A percentile compares a stretch with the other conserved stretches of the same genome.
Conservation (phyloP, 2,113 vertebrate species). For the Hoplias malabaricus region DNA sequence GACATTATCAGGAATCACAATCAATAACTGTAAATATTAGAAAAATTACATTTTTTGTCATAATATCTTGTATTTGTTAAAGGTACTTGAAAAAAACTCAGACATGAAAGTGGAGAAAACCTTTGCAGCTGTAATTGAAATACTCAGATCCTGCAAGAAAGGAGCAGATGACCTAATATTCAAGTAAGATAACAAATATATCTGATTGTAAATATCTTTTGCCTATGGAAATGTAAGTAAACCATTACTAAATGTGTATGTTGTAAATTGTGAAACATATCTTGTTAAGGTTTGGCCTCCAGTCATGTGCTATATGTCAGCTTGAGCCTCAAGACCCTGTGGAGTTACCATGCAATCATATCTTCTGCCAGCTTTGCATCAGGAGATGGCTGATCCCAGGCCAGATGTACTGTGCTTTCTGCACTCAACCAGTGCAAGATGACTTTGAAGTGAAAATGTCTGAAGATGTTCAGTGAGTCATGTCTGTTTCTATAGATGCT, state of each 20-base stretch:
- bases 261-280: neutral
- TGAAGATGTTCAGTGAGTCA: conserved; percentile 9
- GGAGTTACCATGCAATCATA: conserved; percentile 71
- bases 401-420: conserved; percentile 68
- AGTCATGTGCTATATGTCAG: conserved; percentile 65
- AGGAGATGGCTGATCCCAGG: conserved; percentile 51
- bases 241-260: neutral
- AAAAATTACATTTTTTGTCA: too few species aligned
- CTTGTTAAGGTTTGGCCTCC: conserved; percentile 61
- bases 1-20: too few species aligned
- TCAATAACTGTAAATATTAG: too few species aligned
- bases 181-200: conserved; percentile 67
- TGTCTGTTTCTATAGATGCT: neutral
- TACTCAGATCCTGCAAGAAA: conserved; percentile 81
- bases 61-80: conserved; percentile 16
- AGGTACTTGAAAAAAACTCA: conserved; percentile 77
- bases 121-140: conserved; percentile 77
- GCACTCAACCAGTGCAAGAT: conserved; percentile 59
- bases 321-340: conserved; percentile 65
- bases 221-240: neutral
- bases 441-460: conserved; percentile 65
- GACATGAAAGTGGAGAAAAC: conserved; percentile 80
- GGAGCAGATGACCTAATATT: conserved; percentile 64
- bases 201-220: neutral
- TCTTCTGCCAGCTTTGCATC: conserved; percentile 72